Evolutionary conservation across 1,140 invertebrate species (phyloP), one percentile per base, ranked within the genome.

Genomic region (Sminthurinus signatus): DNA sequence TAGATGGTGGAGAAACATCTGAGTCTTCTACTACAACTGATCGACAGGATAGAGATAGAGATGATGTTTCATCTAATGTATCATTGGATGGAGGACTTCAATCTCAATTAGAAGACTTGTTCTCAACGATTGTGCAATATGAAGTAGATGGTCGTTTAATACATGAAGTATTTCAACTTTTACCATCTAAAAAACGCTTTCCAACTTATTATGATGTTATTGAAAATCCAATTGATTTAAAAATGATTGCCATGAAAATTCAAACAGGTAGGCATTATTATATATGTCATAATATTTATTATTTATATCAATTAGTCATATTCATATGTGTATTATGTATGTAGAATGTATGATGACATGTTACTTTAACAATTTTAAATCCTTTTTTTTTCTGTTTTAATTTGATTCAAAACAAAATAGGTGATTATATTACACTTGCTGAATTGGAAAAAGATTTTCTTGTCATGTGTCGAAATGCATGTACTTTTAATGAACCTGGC

Each of bases 141-240:
- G 84, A 89, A 72, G 77, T 79, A 39, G 91, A 93, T 67, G 88
- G 89, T 48, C 81, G 90, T 17, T 80, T 85, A 0, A 79, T 96
- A 19, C 87, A 93, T 76, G 82, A 84, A 23, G 86, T 85, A 70
- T 97, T 97, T 76, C 89, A 93, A 75, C 81, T 96, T 25, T 80
- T 96, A 51, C 94, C 95, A 21, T 93, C 91, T 0, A 90, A 89
- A 75, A 88, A 88, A 83, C 84, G 86, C 51, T 98, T 98, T 79
- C 95, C 96, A 0, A 92, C 96, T 73, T 99, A 99, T 78, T 99
- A 95, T 75, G 88, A 92, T 73, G 86, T 98, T 0, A 98, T 98
- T 65, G 89, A 94, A 60, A 86, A 88, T 70, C 96, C 96, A 0
- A 93, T 99, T 69, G 96, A 99, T 79, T 79, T 99, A 71, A 90